Conservation (phyloP, 1,140 invertebrate genomes). For the Zaprionus camerounensis region DNA sequence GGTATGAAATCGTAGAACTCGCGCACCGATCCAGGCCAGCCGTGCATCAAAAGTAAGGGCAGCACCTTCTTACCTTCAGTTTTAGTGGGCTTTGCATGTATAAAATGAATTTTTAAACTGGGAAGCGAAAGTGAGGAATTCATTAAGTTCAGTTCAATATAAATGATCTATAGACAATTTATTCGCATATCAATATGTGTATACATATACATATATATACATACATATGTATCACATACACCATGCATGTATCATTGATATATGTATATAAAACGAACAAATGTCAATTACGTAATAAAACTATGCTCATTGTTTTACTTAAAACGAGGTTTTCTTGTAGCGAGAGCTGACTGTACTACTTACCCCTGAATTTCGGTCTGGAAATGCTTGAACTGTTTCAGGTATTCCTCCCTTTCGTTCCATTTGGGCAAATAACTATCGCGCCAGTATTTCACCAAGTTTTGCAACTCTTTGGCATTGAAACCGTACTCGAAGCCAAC, state of each 20-base stretch:
- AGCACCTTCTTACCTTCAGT: constrained; percentile 85
- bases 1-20: constrained; percentile 94
- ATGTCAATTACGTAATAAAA: background rate
- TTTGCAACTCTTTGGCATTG: constrained; percentile 88
- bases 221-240: too few relatives aligned
- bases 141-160: constrained; percentile 8
- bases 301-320: too few relatives aligned
- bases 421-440: constrained; percentile 90
- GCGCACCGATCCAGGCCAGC: constrained; percentile 95
- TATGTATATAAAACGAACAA: too few relatives aligned
- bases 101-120: constrained; percentile 90
- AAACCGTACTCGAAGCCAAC: constrained; percentile 91
- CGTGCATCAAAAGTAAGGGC: constrained; percentile 92
- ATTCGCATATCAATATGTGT: too few relatives aligned
- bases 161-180: background rate
- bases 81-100: constrained; percentile 86
- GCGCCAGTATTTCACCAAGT: constrained; percentile 89
- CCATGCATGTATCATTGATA: too few relatives aligned
- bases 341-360: constrained; percentile 13
- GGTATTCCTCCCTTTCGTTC: constrained; percentile 86
- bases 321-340: background rate
- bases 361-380: constrained; percentile 89
- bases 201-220: too few relatives aligned
- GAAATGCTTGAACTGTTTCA: constrained; percentile 91
- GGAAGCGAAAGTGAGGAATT: constrained; percentile 24